These are phyloP conservation scores for Tribolium freemani DNA, from an alignment of 2,888 invertebrate species.

Conservation along the genomic window DNA sequence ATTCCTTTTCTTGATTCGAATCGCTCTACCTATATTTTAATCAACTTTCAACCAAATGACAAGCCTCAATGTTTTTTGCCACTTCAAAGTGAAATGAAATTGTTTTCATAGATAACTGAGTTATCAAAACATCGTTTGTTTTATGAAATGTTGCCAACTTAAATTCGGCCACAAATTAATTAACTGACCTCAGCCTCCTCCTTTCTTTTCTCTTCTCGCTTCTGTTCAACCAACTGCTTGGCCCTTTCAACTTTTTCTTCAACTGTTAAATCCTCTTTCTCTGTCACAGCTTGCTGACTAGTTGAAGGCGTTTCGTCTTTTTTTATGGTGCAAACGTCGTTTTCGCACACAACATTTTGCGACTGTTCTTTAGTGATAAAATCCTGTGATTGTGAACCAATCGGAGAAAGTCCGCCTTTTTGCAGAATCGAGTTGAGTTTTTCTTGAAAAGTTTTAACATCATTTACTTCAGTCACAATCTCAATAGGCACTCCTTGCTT, in stretches of 20 bases:
- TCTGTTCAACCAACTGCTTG: conserved; percentile 77
- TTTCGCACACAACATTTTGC: conserved; percentile 70
- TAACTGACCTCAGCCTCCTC: conserved; percentile 78
- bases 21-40: too few species aligned
- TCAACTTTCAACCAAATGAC: too few species aligned
- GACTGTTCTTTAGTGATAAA: conserved; percentile 53
- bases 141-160: too few species aligned
- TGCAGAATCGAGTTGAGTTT: conserved; percentile 64
- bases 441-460: conserved; percentile 58
- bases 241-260: conserved; percentile 77
- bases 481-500: conserved; percentile 85
- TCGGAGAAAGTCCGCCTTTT: conserved; percentile 68
- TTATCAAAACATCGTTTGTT: too few species aligned
- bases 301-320: conserved; percentile 40
- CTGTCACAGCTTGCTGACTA: conserved; percentile 24
- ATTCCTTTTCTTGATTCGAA: too few species aligned
- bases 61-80: too few species aligned
- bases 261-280: conserved; percentile 51
- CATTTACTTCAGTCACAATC: conserved; percentile 77
- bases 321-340: conserved; percentile 68
- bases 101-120: too few species aligned
- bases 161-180: too few species aligned
- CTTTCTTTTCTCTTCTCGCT: conserved; percentile 74
- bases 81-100: too few species aligned
- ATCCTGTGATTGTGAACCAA: conserved; percentile 45